Percentiles rank a stretch among this genome's conserved stretches.
These are phyloP conservation scores for Sycophila texana DNA, from an alignment of 2,888 invertebrate genomes.

Conservation along the genomic window DNA sequence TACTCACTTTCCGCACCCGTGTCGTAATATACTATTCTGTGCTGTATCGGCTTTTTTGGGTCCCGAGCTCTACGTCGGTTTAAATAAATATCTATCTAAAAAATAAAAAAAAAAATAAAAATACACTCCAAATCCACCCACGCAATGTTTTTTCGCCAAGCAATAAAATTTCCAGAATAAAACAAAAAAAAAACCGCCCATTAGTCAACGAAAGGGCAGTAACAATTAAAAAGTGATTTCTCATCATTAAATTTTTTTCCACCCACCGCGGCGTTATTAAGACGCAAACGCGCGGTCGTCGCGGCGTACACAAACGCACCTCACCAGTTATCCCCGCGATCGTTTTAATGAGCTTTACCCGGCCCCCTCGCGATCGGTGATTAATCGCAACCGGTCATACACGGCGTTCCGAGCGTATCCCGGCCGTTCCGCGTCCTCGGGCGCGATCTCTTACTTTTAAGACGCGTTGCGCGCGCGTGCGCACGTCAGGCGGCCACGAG, in stretches of 20 bases:
- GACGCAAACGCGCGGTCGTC: not conserved
- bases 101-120: too few relatives aligned
- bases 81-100: too few relatives aligned
- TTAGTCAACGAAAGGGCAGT: not conserved
- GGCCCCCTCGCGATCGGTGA: slow-evolving; percentile 27
- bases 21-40: too few relatives aligned
- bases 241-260: not conserved
- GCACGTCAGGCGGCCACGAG: slow-evolving; percentile 24
- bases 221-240: slow-evolving; percentile 22
- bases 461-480: not conserved
- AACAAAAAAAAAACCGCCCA: too few relatives aligned
- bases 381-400: slow-evolving; percentile 45
- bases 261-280: slow-evolving; percentile 3
- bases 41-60: too few relatives aligned
- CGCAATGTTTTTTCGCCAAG: too few relatives aligned
- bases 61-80: too few relatives aligned
- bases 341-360: slow-evolving; percentile 29
- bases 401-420: not conserved
- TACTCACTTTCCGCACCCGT: too few relatives aligned
- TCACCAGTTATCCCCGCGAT: not conserved
- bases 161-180: too few relatives aligned
- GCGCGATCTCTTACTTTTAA: not conserved
- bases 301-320: not conserved
- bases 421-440: not conserved
- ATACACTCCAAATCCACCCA: too few relatives aligned